A percentile compares a stretch with the other conserved stretches of the same genome.
These are phyloP conservation scores for Berghia stephanieae DNA, from an alignment of 1,140 invertebrate genomes.

Conservation along the genomic window DNA sequence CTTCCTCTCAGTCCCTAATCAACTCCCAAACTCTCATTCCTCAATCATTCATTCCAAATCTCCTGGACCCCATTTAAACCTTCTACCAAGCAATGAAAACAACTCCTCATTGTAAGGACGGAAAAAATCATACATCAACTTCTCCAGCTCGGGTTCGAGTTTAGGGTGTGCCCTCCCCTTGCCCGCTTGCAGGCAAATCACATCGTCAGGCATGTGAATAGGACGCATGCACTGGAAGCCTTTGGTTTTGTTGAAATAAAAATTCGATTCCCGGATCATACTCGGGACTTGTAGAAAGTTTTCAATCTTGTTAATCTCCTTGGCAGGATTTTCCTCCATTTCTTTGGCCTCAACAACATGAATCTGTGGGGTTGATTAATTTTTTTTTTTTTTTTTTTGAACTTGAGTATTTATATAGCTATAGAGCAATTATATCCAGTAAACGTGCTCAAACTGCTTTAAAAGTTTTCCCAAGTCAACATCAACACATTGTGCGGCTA, in stretches of 20 bases:
- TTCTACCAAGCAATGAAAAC: constrained; percentile 54
- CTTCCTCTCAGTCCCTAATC: no score
- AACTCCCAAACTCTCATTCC: no score
- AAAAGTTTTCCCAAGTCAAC: no score
- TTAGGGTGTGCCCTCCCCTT: constrained; percentile 90
- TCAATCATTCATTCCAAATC: no score
- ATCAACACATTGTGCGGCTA: no score
- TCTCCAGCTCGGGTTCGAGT: constrained; percentile 78
- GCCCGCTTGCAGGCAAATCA: constrained; percentile 87
- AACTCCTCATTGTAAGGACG: constrained; percentile 79
- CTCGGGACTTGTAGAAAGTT: constrained; percentile 57
- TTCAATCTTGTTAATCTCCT: constrained; percentile 58
- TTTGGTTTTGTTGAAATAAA: constrained; percentile 66
- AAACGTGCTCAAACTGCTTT: no score
- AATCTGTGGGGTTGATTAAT: no score
- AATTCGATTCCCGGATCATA: constrained; percentile 50
- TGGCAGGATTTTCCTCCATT: constrained; percentile 54
- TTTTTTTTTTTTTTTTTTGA: no score
- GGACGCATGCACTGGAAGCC: constrained; percentile 68
- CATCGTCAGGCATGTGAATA: constrained; percentile 36
- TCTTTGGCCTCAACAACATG: constrained; percentile 61
- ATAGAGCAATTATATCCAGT: no score
- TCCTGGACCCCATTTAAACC: constrained; percentile 56
- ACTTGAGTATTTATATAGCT: no score
- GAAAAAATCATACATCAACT: constrained; percentile 86